Percentiles rank a stretch among this genome's conserved stretches.
phyloP scores from a whole-genome alignment of 2,113 vertebrate genomes.

The Chiloscyllium plagiosum region DNA sequence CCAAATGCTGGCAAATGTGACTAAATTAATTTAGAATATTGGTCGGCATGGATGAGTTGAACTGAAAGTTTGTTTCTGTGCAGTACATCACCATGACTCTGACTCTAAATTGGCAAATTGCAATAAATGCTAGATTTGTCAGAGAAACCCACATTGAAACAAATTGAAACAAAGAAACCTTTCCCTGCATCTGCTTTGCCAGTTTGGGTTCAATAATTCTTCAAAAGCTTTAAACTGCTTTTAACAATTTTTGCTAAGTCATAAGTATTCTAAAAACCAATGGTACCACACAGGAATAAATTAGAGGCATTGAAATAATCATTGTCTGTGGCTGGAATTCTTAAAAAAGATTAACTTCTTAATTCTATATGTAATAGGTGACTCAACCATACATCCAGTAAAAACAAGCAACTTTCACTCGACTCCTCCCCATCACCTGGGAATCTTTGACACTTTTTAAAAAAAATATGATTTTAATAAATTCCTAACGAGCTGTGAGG shows the following conservation, averaged over 20 bases:
- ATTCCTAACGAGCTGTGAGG: not conserved
- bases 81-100: too few species aligned
- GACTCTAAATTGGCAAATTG: not conserved
- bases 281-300: not conserved
- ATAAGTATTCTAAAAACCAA: not conserved
- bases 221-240: not conserved
- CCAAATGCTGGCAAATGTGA: too few species aligned
- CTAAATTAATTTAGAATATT: too few species aligned
- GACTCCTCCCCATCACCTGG: not conserved
- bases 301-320: not conserved
- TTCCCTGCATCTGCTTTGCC: not conserved
- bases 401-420: not conserved
- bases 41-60: too few species aligned
- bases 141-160: not conserved
- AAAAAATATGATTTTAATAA: slow-evolving; percentile 27
- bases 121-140: not conserved
- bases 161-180: not conserved
- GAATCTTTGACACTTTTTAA: not conserved
- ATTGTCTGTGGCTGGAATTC: not conserved
- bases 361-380: not conserved
- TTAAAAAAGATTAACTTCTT: not conserved
- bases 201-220: not conserved
- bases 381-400: too few species aligned
- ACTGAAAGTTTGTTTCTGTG: too few species aligned
- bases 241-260: not conserved